Base-by-base conservation (phyloP, 2,113 vertebrate genomes). In the Lophotis ruficrista region DNA sequence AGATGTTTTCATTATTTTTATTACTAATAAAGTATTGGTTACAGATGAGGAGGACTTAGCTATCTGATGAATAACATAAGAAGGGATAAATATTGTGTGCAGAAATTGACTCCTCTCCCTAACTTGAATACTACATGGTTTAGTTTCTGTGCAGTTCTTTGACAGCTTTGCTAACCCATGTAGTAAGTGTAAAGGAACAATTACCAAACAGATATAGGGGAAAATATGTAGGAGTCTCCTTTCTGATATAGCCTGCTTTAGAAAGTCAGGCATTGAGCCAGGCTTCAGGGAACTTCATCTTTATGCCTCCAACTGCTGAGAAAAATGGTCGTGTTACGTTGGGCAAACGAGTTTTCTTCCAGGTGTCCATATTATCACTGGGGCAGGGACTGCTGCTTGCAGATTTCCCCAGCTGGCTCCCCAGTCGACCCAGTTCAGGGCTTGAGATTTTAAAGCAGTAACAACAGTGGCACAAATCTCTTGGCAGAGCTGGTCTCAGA, bases 301-400 rank as follows among this genome's bases (percentile, higher is more conserved):
- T 81, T 61, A 61, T n/a, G 57, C 41, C 15, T 78, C 57, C 61
- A 66, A 45, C 41, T 91, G 37, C 58, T 73, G 87, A 85, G 50
- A 13, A 45, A 81, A 90, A 60, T 0, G 1, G 24, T 37, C 21
- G 31, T 25, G 12, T 50, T 58, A 43, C 1, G 0, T 8, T 43
- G 27, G 70, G 53, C 53, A 88, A 51, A 43, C 0, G 8, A 38
- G 9, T 81, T 72, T 91, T 35, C 11, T 58, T 73, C 57, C 53
- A 11, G 23, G 41, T 37, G 20, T 47, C 33, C 37, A 1, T 31
- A 30, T 76, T 84, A 28, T 35, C 38, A 18, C 27, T 7, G 8
- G 21, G 54, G 19, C 37, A 73, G 58, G 18, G 45, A 27, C 30
- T 51, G n/a, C 25, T 66, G 60, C 64, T 76, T 41, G 33, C n/a